Evolutionary conservation across 53 echinoderm and acorn worm genomes (phyloP).

Genomic region (Temnopleurus reevesii): DNA sequence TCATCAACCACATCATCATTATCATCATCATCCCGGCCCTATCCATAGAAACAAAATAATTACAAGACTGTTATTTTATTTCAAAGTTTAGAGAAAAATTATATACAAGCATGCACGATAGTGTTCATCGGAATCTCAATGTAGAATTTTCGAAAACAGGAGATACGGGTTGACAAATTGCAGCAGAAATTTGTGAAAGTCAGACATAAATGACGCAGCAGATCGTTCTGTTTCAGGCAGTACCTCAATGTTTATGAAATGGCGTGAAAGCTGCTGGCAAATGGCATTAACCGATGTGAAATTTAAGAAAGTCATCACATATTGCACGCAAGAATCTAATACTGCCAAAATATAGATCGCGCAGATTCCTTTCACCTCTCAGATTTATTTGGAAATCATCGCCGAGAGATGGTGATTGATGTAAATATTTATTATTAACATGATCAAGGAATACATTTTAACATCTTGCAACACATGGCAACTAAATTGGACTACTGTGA

Average conservation of each 20-base stretch:
- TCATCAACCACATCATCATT: too few relatives aligned
- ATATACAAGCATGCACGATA: too few relatives aligned
- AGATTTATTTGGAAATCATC: background rate
- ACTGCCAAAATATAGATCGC: background rate
- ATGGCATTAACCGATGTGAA: background rate
- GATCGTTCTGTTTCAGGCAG: slow-evolving; percentile 18
- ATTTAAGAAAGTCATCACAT: background rate
- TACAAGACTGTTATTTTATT: too few relatives aligned
- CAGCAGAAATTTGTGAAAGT: too few relatives aligned
- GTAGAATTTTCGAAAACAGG: too few relatives aligned
- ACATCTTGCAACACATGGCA: background rate
- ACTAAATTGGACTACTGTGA: background rate
- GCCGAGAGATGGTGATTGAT: background rate
- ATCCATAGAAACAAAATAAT: too few relatives aligned
- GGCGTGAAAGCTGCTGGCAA: background rate
- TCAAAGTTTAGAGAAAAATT: too few relatives aligned
- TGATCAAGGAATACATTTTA: background rate
- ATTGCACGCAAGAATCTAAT: background rate
- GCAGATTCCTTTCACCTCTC: background rate
- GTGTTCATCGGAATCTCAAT: too few relatives aligned
- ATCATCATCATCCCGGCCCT: too few relatives aligned
- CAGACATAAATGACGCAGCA: slow-evolving; percentile 33
- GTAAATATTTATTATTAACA: background rate
- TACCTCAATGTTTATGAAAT: background rate
- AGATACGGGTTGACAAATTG: too few relatives aligned